Evolutionary conservation across 2,888 invertebrate species (phyloP).

Genomic region (Catonia carolina): DNA sequence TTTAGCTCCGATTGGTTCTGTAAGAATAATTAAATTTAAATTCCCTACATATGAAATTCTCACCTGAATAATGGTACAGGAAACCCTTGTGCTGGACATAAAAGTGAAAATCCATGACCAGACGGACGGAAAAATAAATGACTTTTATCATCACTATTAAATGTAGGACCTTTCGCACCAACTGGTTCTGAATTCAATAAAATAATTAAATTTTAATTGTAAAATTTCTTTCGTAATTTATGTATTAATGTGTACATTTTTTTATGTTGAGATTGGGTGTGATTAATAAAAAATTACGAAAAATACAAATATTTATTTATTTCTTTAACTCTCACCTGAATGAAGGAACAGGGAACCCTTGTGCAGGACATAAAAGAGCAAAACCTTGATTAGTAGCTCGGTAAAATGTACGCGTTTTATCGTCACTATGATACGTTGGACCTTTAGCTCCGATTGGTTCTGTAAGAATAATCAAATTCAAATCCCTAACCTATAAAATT

Average conservation of each 20-base stretch:
- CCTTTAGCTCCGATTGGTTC: constrained; percentile 58
- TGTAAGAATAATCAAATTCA: too few species aligned
- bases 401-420: constrained; percentile 54
- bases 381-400: constrained; percentile 51
- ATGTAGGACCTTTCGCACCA: constrained; percentile 60
- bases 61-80: constrained; percentile 51
- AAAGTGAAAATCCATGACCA: constrained; percentile 49
- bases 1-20: too few species aligned
- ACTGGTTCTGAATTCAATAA: too few species aligned
- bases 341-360: constrained; percentile 46
- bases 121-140: constrained; percentile 52
- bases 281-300: too few species aligned
- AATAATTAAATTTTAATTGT: constrained; percentile 4
- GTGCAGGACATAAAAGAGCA: constrained; percentile 45
- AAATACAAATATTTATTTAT: too few species aligned
- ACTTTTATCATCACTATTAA: constrained; percentile 54
- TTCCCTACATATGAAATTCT: constrained; percentile 30
- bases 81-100: constrained; percentile 44
- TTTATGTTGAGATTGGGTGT: too few species aligned
- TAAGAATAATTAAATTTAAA: neutral
- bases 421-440: constrained; percentile 57
- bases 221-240: too few species aligned
- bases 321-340: constrained; percentile 49
- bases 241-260: too few species aligned
- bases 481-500: too few species aligned